Conservation (phyloP, 2,888 invertebrate genomes). For the Criorhina ranunculi region DNA sequence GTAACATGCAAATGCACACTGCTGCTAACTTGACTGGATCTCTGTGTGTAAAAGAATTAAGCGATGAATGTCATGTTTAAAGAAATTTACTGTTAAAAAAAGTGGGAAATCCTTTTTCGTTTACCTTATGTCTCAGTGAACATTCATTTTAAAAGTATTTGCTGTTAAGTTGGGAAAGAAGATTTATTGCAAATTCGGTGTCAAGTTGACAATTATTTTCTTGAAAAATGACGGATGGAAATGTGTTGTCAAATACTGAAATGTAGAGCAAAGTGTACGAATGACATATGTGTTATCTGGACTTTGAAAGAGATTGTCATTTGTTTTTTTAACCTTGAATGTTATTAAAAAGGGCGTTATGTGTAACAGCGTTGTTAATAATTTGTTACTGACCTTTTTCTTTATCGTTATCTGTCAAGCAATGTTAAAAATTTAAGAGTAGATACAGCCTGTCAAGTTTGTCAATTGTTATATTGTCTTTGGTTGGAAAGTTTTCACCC, state of each 20-base stretch:
- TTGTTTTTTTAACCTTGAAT: too few relatives aligned
- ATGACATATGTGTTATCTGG: constrained; percentile 2
- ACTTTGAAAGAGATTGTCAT: not conserved
- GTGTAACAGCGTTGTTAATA: too few relatives aligned
- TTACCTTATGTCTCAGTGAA: constrained; percentile 2
- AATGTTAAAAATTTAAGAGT: too few relatives aligned
- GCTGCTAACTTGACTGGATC: not conserved
- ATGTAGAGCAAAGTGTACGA: constrained; percentile 22
- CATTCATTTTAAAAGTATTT: constrained; percentile 14
- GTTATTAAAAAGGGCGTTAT: too few relatives aligned
- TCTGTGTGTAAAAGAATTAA: constrained; percentile 59
- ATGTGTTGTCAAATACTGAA: constrained; percentile 13
- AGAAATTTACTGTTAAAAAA: constrained; percentile 61
- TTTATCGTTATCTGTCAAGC: too few relatives aligned
- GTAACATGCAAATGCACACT: not conserved
- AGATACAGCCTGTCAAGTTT: too few relatives aligned
- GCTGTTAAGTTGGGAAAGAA: constrained; percentile 50
- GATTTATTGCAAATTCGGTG: constrained; percentile 60
- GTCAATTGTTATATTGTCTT: too few relatives aligned
- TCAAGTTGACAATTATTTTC: constrained; percentile 47
- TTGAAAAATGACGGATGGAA: constrained; percentile 58
- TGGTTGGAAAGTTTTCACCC: too few relatives aligned
- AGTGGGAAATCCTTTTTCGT: constrained; percentile 7
- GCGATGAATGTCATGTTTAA: constrained; percentile 70
- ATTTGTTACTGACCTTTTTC: too few relatives aligned